Evolutionary conservation across 2,888 invertebrate species (phyloP).

Genomic region (Rhaphigaster nebulosa): DNA sequence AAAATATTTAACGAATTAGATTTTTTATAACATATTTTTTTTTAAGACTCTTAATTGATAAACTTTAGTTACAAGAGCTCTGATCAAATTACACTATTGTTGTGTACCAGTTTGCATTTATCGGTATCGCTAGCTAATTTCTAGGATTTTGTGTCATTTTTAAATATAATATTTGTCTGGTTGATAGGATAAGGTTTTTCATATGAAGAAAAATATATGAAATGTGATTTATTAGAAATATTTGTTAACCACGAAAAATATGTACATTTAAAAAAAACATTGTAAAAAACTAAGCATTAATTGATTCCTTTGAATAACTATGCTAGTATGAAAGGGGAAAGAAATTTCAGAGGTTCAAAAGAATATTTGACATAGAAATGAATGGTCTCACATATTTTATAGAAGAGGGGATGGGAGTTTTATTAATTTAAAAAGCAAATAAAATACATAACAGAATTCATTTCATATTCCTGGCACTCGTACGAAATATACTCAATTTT

Average conservation of each 20-base stretch:
- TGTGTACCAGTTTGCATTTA: too few species aligned
- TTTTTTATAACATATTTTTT: too few species aligned
- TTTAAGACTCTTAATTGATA: too few species aligned
- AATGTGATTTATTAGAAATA: not conserved
- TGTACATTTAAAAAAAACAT: not conserved
- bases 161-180: too few species aligned
- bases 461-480: conserved; percentile 20
- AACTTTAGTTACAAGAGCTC: too few species aligned
- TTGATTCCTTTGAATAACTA: not conserved
- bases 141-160: too few species aligned
- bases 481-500: conserved; percentile 12
- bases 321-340: not conserved
- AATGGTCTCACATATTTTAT: not conserved
- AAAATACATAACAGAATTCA: not conserved
- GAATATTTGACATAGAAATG: not conserved
- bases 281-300: not conserved
- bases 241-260: too few species aligned
- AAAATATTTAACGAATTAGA: too few species aligned
- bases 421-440: not conserved
- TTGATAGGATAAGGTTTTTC: too few species aligned
- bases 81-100: too few species aligned
- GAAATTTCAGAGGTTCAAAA: not conserved
- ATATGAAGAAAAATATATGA: too few species aligned
- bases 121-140: too few species aligned
- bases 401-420: not conserved